Conservation (phyloP, 2,888 invertebrate genomes). For the Acholoe squamosa region DNA sequence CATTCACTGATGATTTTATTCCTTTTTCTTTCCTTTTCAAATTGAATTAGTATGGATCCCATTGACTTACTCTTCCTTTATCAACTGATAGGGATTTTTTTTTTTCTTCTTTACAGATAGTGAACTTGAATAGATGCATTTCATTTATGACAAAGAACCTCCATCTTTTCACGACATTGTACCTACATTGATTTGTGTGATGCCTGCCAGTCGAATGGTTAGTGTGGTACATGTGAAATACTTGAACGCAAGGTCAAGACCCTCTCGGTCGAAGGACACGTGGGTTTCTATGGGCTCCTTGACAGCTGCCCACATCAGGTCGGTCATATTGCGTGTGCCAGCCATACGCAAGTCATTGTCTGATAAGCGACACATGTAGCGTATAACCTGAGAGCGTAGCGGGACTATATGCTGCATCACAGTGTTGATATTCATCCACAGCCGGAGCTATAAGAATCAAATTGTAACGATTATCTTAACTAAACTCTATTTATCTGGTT, state of each 20-base stretch:
- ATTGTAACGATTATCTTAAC: no score
- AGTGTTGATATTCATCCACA: slow-evolving; percentile 96
- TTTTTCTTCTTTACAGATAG: no score
- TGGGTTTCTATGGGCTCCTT: slow-evolving; percentile 89
- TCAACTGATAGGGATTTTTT: no score
- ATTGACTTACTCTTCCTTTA: no score
- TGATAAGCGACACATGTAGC: slow-evolving; percentile 95
- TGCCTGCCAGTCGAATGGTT: slow-evolving; percentile 95
- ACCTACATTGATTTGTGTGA: slow-evolving; percentile 94
- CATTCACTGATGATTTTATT: no score
- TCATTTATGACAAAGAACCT: no score
- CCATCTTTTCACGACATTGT: not conserved
- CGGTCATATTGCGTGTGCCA: slow-evolving; percentile 95
- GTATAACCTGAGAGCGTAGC: slow-evolving; percentile 91
- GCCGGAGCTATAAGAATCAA: slow-evolving; percentile 86
- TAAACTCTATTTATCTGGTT: no score
- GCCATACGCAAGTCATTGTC: slow-evolving; percentile 95
- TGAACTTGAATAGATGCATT: no score
- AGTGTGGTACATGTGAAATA: slow-evolving; percentile 97
- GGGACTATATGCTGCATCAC: slow-evolving; percentile 95
- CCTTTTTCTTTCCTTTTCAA: no score
- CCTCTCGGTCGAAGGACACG: slow-evolving; percentile 92
- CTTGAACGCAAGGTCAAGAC: slow-evolving; percentile 95
- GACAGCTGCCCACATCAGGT: slow-evolving; percentile 97
- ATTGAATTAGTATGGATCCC: no score